phyloP scores from a whole-genome alignment of 2,888 invertebrate species.

The Plebejus melissa region DNA sequence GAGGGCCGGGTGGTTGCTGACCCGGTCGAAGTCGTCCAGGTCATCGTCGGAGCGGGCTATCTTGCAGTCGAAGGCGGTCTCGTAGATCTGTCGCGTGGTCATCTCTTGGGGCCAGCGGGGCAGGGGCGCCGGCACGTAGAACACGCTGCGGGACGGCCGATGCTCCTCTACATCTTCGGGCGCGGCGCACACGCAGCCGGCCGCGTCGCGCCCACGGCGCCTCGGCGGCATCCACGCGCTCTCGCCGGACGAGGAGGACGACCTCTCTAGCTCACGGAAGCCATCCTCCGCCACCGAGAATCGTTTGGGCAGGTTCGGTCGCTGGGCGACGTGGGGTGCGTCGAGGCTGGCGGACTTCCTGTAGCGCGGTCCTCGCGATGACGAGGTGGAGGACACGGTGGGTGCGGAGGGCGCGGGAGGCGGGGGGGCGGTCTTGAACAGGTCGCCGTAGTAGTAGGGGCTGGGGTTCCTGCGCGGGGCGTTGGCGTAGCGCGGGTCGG shows the following conservation, averaged over 20 bases:
- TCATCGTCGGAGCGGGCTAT: slow-evolving; percentile 89
- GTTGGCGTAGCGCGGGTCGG: slow-evolving; percentile 77
- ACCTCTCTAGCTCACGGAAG: slow-evolving; percentile 77
- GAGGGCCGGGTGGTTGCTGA: slow-evolving; percentile 88
- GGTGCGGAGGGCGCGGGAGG: slow-evolving; percentile 72
- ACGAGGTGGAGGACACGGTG: slow-evolving; percentile 63
- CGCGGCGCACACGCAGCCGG: slow-evolving; percentile 86
- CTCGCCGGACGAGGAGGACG: slow-evolving; percentile 78
- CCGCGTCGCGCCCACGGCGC: slow-evolving; percentile 82
- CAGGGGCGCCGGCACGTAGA: slow-evolving; percentile 84
- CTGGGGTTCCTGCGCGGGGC: slow-evolving; percentile 84
- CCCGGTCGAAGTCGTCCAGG: slow-evolving; percentile 88
- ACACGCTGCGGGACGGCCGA: slow-evolving; percentile 82
- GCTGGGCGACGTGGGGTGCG: slow-evolving; percentile 83
- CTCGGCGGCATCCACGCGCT: slow-evolving; percentile 85
- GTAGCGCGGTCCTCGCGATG: slow-evolving; percentile 78
- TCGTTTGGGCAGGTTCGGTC: slow-evolving; percentile 81
- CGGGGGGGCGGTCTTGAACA: slow-evolving; percentile 79
- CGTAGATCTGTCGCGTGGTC: slow-evolving; percentile 87
- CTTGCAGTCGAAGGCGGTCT: slow-evolving; percentile 94
- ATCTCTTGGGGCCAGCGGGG: slow-evolving; percentile 81
- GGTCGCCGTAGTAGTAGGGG: slow-evolving; percentile 90
- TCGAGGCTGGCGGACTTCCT: slow-evolving; percentile 87
- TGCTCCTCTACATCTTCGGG: slow-evolving; percentile 83
- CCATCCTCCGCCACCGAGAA: slow-evolving; percentile 86